Evolutionary conservation across 1,140 invertebrate genomes (phyloP).

Genomic region (Prorops nasuta): DNA sequence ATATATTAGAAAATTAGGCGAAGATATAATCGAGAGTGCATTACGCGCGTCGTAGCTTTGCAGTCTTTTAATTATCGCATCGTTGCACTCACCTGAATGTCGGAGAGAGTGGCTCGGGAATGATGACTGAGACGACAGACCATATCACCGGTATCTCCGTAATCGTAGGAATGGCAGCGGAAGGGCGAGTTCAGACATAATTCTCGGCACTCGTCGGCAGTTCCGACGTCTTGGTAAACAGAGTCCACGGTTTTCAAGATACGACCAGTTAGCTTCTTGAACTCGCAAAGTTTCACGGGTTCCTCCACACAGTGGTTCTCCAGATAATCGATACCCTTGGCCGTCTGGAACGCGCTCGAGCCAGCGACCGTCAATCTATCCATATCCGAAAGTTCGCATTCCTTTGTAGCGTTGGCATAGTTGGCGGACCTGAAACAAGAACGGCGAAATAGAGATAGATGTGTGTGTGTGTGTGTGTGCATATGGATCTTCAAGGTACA

Average conservation of each 20-base stretch:
- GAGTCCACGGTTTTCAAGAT: slow-evolving; percentile 93
- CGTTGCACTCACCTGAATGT: slow-evolving; percentile 89
- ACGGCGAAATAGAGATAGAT: too few relatives aligned
- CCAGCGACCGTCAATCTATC: slow-evolving; percentile 83
- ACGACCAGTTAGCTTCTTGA: slow-evolving; percentile 81
- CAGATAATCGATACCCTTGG: slow-evolving; percentile 77
- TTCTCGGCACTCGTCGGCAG: slow-evolving; percentile 82
- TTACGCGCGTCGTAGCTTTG: too few relatives aligned
- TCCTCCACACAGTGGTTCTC: slow-evolving; percentile 90
- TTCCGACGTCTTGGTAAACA: slow-evolving; percentile 86
- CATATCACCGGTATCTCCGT: slow-evolving; percentile 87
- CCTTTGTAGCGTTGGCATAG: slow-evolving; percentile 80
- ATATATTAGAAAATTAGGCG: too few relatives aligned
- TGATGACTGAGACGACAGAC: slow-evolving; percentile 91
- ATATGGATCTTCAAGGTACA: too few relatives aligned
- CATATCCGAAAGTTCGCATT: slow-evolving; percentile 86
- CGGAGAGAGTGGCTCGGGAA: slow-evolving; percentile 80
- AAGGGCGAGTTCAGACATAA: slow-evolving; percentile 84
- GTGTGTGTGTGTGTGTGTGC: too few relatives aligned
- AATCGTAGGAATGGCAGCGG: slow-evolving; percentile 89
- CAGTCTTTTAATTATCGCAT: too few relatives aligned
- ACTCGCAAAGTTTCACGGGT: slow-evolving; percentile 88
- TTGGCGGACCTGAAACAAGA: slow-evolving; percentile 79
- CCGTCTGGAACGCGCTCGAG: slow-evolving; percentile 69
- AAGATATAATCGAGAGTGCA: too few relatives aligned